Evolutionary conservation across 2,797 vertebrate species (phyloP).

Genomic region (Aplochiton taeniatus): DNA sequence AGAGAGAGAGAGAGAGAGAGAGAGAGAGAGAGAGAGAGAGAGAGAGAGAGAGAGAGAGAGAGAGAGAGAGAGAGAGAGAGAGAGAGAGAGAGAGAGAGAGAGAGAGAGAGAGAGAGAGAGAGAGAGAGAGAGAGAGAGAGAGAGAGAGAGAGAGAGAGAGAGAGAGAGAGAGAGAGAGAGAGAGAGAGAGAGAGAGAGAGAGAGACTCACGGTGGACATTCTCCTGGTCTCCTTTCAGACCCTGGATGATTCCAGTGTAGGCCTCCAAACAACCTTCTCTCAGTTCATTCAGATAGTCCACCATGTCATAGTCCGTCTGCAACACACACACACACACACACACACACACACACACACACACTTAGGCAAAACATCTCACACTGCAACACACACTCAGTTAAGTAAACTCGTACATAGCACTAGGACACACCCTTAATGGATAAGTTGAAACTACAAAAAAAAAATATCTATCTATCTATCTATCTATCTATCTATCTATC

Average conservation of each 20-base stretch:
- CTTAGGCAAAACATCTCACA: not conserved
- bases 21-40: slow-evolving; percentile 22
- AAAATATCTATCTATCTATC: too few relatives aligned
- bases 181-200: slow-evolving; percentile 1
- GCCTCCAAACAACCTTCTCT: slow-evolving; percentile 96
- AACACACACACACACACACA: slow-evolving; percentile 19
- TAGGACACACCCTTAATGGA: too few relatives aligned
- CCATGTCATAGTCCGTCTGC: slow-evolving; percentile 98
- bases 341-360: slow-evolving; percentile 1
- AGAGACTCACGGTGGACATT: slow-evolving; percentile 93
- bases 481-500: too few relatives aligned
- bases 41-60: not conserved
- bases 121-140: not conserved
- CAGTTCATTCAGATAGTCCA: slow-evolving; percentile 97
- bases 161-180: not conserved
- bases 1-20: too few relatives aligned
- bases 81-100: too few relatives aligned
- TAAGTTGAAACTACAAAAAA: too few relatives aligned
- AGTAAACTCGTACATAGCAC: too few relatives aligned
- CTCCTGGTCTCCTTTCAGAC: slow-evolving; percentile 97
- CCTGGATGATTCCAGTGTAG: slow-evolving; percentile 97
- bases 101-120: not conserved
- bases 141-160: not conserved
- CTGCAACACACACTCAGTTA: not conserved
- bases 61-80: too few relatives aligned